Conservation (phyloP, 2,113 vertebrate genomes). For the Ifrita kowaldi region DNA sequence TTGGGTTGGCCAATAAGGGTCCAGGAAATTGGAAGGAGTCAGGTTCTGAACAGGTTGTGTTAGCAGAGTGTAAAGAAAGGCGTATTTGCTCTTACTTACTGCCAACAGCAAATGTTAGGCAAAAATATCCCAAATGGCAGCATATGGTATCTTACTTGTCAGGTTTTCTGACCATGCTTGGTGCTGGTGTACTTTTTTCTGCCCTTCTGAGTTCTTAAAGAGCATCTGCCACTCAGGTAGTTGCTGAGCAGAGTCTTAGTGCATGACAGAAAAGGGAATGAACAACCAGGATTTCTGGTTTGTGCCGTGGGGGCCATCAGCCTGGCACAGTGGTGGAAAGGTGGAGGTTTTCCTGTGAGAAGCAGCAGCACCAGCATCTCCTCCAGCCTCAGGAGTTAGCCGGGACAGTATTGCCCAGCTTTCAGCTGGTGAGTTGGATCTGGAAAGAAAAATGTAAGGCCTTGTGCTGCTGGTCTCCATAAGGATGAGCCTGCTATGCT, state of each 20-base stretch:
- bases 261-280: neutral
- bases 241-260: neutral
- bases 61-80: neutral
- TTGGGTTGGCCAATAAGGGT: neutral
- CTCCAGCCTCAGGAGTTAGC: neutral
- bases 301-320: fast-evolving
- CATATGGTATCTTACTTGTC: neutral
- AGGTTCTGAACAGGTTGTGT: neutral
- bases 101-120: neutral
- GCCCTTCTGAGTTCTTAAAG: neutral
- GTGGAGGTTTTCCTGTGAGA: neutral
- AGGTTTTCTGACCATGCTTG: neutral
- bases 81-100: neutral
- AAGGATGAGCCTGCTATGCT: neutral
- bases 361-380: neutral
- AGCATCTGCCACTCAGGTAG: neutral
- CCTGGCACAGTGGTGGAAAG: neutral
- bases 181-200: neutral
- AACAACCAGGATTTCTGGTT: neutral
- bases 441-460: neutral
- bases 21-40: neutral
- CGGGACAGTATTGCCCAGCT: fast-evolving
- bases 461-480: neutral
- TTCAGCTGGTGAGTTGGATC: neutral
- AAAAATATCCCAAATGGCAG: neutral